Evolutionary conservation across 1,140 invertebrate species (phyloP).

Genomic region (Geopemphigus sp.): DNA sequence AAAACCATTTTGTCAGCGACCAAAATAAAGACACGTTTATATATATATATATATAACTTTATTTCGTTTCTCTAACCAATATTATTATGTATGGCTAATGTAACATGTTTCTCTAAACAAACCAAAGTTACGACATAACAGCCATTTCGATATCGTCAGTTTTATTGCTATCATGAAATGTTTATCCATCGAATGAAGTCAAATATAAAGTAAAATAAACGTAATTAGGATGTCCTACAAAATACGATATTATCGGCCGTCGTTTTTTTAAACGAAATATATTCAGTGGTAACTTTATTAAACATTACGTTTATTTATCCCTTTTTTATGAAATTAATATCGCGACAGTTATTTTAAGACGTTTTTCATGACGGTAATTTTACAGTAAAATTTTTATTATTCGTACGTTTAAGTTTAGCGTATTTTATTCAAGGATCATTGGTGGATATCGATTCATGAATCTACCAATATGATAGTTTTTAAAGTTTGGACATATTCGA

Average conservation of each 20-base stretch:
- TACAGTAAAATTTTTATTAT: no score
- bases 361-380: no score
- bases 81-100: background rate
- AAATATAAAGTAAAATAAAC: background rate
- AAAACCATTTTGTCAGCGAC: slow-evolving; percentile 3
- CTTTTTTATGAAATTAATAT: no score
- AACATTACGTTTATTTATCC: no score
- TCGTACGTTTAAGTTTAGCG: no score
- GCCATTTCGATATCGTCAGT: background rate
- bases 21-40: background rate
- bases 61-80: background rate
- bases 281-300: no score
- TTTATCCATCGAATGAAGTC: no score
- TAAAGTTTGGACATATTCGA: no score
- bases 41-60: background rate
- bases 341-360: no score
- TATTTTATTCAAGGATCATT: no score
- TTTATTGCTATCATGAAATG: background rate
- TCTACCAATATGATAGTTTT: no score
- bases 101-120: background rate
- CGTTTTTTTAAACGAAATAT: background rate
- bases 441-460: no score
- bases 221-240: background rate
- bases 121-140: background rate
- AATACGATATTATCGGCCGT: background rate